Percentiles rank a stretch among this genome's conserved stretches.
Evolutionary conservation across 2,888 invertebrate genomes (phyloP).

Genomic region (Anthophora plumipes): DNA sequence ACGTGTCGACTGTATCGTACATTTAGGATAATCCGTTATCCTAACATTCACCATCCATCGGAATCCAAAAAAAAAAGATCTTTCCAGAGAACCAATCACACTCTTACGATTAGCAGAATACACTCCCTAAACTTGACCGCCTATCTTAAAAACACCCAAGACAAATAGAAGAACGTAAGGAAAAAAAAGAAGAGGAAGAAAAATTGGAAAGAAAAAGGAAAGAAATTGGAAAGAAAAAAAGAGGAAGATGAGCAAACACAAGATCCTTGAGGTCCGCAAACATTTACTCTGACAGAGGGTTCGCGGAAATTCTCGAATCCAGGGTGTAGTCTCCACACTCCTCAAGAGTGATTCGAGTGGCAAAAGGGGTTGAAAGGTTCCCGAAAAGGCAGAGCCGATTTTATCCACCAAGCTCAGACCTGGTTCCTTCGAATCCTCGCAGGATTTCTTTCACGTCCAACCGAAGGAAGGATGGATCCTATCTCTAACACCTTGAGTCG

Average conservation of each 20-base stretch:
- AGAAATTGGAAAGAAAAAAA: neutral
- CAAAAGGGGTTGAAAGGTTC: constrained; percentile 62
- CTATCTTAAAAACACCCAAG: neutral
- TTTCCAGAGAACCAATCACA: neutral
- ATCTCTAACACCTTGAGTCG: constrained; percentile 45
- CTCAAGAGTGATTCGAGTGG: constrained; percentile 55
- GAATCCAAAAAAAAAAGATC: neutral
- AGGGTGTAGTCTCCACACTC: constrained; percentile 17
- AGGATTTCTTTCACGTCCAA: constrained; percentile 64
- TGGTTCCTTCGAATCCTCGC: constrained; percentile 52
- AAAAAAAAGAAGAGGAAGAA: neutral
- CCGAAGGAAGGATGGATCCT: constrained; percentile 38
- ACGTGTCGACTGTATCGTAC: no score
- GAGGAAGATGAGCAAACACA: neutral
- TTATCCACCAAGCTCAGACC: constrained; percentile 55
- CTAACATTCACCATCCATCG: no score
- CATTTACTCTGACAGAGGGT: constrained; percentile 25
- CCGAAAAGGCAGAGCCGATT: constrained; percentile 68
- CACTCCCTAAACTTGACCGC: neutral
- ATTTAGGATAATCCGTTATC: no score
- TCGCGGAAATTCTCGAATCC: constrained; percentile 46
- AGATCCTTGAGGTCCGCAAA: constrained; percentile 30
- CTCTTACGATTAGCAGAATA: neutral
- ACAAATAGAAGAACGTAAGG: neutral
- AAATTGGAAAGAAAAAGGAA: neutral